phyloP scores from a whole-genome alignment of 2,113 vertebrate genomes.

The Zosterops hypoxanthus region DNA sequence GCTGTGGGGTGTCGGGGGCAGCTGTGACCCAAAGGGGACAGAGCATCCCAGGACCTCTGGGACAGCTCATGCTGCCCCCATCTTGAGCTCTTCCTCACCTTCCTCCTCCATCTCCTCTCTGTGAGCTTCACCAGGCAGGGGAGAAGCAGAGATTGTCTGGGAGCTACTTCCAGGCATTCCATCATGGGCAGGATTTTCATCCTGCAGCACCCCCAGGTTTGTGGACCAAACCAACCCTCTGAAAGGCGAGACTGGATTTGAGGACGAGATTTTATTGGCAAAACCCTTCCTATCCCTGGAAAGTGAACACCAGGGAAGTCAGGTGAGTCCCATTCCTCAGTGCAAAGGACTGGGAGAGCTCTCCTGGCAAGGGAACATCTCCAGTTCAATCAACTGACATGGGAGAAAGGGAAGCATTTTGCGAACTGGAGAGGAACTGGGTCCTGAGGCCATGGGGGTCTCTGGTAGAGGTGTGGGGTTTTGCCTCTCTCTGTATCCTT shows the following conservation, averaged over 20 bases:
- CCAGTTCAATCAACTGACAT: rapidly evolving
- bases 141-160: neutral
- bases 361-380: neutral
- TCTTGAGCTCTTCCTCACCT: neutral
- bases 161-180: neutral
- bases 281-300: neutral
- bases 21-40: neutral
- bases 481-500: neutral
- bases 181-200: neutral
- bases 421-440: neutral
- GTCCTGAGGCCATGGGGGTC: rapidly evolving
- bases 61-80: neutral
- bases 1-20: neutral
- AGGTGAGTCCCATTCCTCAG: neutral
- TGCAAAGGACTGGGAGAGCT: neutral
- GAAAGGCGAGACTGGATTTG: neutral
- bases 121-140: neutral
- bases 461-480: neutral
- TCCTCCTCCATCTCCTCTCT: neutral
- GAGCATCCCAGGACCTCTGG: neutral
- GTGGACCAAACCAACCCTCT: neutral
- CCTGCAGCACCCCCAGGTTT: neutral
- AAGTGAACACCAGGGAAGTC: rapidly evolving
- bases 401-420: neutral
- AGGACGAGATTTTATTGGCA: neutral